Evolutionary conservation across 2,797 vertebrate genomes (phyloP), one percentile per base, ranked within the genome.

Genomic region (Anniella stebbinsi): DNA sequence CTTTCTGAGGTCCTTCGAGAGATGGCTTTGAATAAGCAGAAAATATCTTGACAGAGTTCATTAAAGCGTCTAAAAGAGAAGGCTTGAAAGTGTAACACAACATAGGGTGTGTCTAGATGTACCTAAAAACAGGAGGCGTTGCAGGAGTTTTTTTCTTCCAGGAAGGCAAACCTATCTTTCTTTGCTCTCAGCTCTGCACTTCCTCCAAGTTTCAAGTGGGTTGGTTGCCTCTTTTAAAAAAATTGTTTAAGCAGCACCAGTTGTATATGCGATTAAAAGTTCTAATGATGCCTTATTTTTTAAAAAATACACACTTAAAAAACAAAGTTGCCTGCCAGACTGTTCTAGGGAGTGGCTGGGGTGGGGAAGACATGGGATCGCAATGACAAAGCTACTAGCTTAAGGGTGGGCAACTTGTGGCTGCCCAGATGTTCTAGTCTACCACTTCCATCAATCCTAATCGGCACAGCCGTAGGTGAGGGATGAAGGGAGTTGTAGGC

Each of bases 1-100:
- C 92, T 89, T 80, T 95, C 91, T 48, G 86, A 82, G 92, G 78
- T 92, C 57, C 88, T 90, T 88, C 88, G 89, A 92, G 91, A 94
- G 92, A 93, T 94, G 83, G 38, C 73, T 87, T 91, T 80, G 83
- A 92, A 90, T 15, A 88, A 90, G 54, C 78, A 87, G 67, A 54
- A 91, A 88, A 91, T 85, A 91, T 41, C 77, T 69, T 76, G 80
- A 90, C 67, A 48, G 89, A 67, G 21, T 93, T 88, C 93, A 87
- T 86, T 36, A 86, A 72, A 33, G 25, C 45, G 38, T 48, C 28
- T 11, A 30, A 1, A 18, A 48, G 92, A 82, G 45, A 83, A 70
- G 76, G 84, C 57, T 89, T 72, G 84, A 72, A 93, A 87, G 15
- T n/a, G n/a, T 80, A 90, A n/a, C 36, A n/a, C 86, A 48, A 12